phyloP scores from a whole-genome alignment of 2,113 vertebrate species.

The Indicator indicator region DNA sequence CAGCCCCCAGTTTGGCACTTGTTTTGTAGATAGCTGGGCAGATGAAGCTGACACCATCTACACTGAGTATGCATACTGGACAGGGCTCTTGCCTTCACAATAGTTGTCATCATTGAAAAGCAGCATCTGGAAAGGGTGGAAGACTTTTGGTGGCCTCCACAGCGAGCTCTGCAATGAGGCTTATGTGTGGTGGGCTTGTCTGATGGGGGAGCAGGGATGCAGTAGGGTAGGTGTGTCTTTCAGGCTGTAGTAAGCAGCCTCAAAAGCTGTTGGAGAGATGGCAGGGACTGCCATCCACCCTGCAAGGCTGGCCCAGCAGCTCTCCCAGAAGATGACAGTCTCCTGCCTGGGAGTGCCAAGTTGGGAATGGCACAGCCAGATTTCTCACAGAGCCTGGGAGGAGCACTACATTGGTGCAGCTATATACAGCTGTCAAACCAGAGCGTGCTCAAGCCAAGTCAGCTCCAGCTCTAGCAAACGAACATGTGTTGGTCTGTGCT shows the following conservation, averaged over 20 bases:
- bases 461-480: neutral
- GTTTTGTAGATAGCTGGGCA: neutral
- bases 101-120: neutral
- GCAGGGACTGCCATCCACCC: accelerated
- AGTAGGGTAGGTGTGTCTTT: neutral
- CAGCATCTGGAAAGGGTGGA: neutral
- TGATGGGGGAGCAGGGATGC: neutral
- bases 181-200: neutral
- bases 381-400: neutral
- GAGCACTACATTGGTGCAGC: accelerated
- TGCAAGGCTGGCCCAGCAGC: neutral
- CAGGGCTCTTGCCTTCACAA: neutral
- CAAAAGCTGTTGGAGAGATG: neutral
- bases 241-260: neutral
- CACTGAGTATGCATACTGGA: accelerated
- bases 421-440: neutral
- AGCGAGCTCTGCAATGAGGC: accelerated
- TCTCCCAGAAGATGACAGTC: neutral
- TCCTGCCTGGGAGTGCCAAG: neutral
- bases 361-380: accelerated
- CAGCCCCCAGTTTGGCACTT: accelerated
- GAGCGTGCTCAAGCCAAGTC: neutral
- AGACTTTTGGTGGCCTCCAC: neutral
- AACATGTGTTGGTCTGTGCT: neutral
- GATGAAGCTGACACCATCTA: neutral